Evolutionary conservation across 2,888 invertebrate genomes (phyloP).

Genomic region (Aphidius colemani): DNA sequence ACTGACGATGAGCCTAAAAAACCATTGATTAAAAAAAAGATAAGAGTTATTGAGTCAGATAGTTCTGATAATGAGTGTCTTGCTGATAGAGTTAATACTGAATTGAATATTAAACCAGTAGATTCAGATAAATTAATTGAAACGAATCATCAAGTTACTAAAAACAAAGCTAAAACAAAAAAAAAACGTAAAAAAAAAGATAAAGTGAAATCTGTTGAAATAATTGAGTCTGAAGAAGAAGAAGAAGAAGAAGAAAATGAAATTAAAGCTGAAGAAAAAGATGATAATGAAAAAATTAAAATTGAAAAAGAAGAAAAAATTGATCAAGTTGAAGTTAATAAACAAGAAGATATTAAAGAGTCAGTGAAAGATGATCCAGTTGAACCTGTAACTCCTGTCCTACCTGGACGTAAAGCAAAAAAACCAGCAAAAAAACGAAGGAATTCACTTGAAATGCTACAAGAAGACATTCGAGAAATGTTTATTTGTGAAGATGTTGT

Average conservation of each 20-base stretch:
- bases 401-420: slow-evolving; percentile 25
- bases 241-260: slow-evolving; percentile 11
- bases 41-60: slow-evolving; percentile 48
- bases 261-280: slow-evolving; percentile 24
- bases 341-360: slow-evolving; percentile 28
- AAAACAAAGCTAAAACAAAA: background rate
- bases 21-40: slow-evolving; percentile 37
- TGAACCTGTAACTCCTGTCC: slow-evolving; percentile 23
- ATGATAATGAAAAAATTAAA: slow-evolving; percentile 27
- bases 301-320: slow-evolving; percentile 32
- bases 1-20: slow-evolving; percentile 41
- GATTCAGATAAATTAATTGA: slow-evolving; percentile 7
- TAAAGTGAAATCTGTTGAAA: background rate
- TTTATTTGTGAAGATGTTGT: slow-evolving; percentile 70
- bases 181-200: slow-evolving; percentile 3
- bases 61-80: slow-evolving; percentile 44
- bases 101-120: background rate
- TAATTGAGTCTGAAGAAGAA: slow-evolving; percentile 12
- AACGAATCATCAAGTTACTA: background rate
- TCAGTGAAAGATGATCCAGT: slow-evolving; percentile 11
- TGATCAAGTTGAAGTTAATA: slow-evolving; percentile 33
- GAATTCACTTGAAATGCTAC: slow-evolving; percentile 68
- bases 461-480: slow-evolving; percentile 74
- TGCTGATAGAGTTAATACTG: too few relatives aligned
- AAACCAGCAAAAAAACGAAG: slow-evolving; percentile 41